These are phyloP conservation scores for Anas platyrhynchos DNA, from an alignment of 2,113 vertebrate species.

Conservation along the genomic window DNA sequence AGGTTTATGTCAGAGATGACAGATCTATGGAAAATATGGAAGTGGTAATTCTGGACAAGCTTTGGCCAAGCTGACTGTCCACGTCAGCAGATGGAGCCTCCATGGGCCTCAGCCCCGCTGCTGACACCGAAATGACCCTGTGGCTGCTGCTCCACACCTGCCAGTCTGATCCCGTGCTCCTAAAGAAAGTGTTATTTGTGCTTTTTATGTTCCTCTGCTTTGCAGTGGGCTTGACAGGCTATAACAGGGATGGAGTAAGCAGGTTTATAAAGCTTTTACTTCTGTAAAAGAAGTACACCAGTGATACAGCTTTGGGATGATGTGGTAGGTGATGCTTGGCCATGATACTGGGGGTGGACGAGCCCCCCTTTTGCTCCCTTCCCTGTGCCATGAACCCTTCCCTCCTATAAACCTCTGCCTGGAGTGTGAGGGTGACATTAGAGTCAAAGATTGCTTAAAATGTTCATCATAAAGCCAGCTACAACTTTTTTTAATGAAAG, in stretches of 20 bases:
- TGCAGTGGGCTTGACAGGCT: not conserved
- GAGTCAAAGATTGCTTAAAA: not conserved
- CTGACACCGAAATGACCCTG: not conserved
- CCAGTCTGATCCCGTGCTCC: not conserved
- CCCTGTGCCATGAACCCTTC: not conserved
- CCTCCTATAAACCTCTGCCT: not conserved
- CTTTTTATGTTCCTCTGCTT: not conserved
- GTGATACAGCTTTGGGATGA: not conserved
- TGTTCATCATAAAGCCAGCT: not conserved
- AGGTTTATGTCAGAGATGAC: not conserved
- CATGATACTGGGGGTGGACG: accelerated
- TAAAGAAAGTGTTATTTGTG: not conserved
- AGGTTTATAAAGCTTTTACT: not conserved
- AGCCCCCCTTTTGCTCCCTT: not conserved
- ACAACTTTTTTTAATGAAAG: not conserved
- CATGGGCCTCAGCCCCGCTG: not conserved
- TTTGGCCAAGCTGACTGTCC: not conserved
- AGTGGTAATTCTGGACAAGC: not conserved
- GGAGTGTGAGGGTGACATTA: not conserved
- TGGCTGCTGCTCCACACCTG: not conserved
- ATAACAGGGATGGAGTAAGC: not conserved
- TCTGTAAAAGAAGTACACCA: not conserved
- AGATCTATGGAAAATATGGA: not conserved
- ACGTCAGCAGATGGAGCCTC: slow-evolving; percentile 54
- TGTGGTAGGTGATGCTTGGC: not conserved